Evolutionary conservation across 2,797 vertebrate species (phyloP).

Genomic region (Lepidocolaptes lacrymiger): DNA sequence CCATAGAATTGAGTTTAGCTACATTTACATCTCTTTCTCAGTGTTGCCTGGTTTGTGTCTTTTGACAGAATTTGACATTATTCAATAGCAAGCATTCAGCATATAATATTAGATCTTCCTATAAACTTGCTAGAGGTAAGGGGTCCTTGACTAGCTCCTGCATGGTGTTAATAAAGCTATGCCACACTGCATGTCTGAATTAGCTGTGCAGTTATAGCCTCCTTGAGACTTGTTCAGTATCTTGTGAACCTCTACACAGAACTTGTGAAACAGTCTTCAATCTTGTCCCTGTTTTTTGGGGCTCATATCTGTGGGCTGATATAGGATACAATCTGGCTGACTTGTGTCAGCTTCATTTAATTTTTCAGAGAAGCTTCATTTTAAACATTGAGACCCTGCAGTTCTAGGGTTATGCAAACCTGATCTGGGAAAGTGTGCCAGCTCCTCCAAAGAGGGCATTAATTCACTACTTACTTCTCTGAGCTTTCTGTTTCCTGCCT

Average conservation of each 20-base stretch:
- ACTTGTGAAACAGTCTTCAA: neutral
- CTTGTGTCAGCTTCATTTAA: neutral
- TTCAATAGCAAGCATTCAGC: neutral
- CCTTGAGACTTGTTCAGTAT: neutral
- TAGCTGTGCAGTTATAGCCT: neutral
- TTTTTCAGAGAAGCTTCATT: neutral
- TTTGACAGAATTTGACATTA: neutral
- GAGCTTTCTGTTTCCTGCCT: neutral
- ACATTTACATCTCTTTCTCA: neutral
- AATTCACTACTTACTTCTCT: neutral
- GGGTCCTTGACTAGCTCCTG: neutral
- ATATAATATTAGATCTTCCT: neutral
- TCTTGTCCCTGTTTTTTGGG: neutral
- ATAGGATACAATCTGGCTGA: neutral
- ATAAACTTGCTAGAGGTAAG: fast-evolving
- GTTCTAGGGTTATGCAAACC: neutral
- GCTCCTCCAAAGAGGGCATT: neutral
- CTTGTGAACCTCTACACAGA: neutral
- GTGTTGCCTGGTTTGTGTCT: neutral
- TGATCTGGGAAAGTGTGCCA: neutral
- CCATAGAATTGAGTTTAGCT: neutral
- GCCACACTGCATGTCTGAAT: neutral
- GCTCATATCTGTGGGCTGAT: neutral
- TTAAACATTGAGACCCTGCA: neutral
- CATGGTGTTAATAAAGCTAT: neutral